A percentile compares a stretch with the other conserved stretches of the same genome.
Conservation (phyloP, 2,888 invertebrate species). For the Leistus spinibarbis region DNA sequence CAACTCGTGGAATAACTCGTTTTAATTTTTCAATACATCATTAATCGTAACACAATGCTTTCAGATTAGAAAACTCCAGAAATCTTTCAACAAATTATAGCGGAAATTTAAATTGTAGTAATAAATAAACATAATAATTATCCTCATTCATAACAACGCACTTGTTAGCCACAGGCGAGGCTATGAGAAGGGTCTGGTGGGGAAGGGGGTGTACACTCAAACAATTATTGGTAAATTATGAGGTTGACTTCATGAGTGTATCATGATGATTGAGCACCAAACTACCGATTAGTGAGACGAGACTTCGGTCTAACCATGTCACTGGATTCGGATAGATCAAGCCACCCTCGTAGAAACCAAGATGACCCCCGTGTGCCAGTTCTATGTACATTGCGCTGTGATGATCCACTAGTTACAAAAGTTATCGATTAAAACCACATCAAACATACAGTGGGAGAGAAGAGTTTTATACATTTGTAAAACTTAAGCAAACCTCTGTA, state of each 20-base stretch:
- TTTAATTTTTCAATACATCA: neutral
- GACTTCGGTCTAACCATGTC: conserved; percentile 89
- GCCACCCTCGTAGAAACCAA: conserved; percentile 94
- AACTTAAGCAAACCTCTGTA: too few relatives aligned
- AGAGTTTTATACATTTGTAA: neutral
- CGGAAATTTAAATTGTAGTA: neutral
- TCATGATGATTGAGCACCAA: conserved; percentile 63
- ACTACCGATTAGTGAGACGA: conserved; percentile 82
- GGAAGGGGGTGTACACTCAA: neutral
- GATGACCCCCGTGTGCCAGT: conserved; percentile 90
- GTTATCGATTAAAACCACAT: conserved; percentile 23
- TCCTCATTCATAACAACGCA: neutral
- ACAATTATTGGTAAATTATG: conserved; percentile 12
- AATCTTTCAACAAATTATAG: neutral
- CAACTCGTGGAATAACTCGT: neutral
- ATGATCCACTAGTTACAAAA: conserved; percentile 64
- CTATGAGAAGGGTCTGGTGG: neutral
- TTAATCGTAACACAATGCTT: neutral
- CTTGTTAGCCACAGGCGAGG: neutral
- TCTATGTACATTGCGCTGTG: conserved; percentile 76
- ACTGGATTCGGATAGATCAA: conserved; percentile 85
- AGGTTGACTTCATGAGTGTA: conserved; percentile 45
- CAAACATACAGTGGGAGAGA: neutral
- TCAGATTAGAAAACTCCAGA: neutral
- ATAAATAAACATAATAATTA: neutral